Evolutionary conservation across 1,140 invertebrate genomes (phyloP).

Genomic region (Ceratoteleas bidentatus): DNA sequence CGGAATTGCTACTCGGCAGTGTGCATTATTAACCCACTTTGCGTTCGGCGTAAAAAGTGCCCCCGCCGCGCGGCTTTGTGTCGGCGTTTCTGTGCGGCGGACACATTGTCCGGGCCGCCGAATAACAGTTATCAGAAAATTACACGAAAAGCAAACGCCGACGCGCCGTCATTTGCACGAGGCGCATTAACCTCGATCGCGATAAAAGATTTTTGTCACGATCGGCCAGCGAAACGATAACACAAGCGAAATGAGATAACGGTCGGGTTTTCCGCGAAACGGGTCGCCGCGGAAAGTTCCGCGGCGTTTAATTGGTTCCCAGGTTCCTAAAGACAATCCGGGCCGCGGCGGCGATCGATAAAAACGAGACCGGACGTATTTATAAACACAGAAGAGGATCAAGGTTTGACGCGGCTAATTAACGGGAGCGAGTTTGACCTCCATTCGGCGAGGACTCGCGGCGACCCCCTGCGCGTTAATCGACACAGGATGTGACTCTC

Average conservation of each 20-base stretch:
- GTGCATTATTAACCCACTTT: conserved; percentile 62
- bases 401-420: conserved; percentile 60
- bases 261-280: no score
- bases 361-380: conserved; percentile 58
- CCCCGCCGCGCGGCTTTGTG: neutral
- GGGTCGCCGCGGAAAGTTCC: no score
- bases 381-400: conserved; percentile 53
- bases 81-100: conserved; percentile 32
- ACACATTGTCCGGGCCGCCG: conserved; percentile 27
- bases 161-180: conserved; percentile 44
- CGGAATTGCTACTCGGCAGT: conserved; percentile 44
- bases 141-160: conserved; percentile 46
- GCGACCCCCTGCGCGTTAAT: conserved; percentile 49
- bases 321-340: conserved; percentile 22
- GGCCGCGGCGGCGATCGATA: conserved; percentile 38
- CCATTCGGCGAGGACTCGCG: conserved; percentile 48
- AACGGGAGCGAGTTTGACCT: conserved; percentile 56
- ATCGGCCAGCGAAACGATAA: conserved; percentile 2
- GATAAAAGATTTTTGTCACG: neutral
- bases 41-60: conserved; percentile 23
- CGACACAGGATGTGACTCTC: conserved; percentile 65
- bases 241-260: conserved; percentile 12
- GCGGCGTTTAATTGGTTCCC: no score
- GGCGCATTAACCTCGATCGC: conserved; percentile 50
- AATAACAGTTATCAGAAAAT: conserved; percentile 62